These are phyloP conservation scores for Tupiocoris notatus DNA, from an alignment of 2,888 invertebrate species.

Conservation along the genomic window DNA sequence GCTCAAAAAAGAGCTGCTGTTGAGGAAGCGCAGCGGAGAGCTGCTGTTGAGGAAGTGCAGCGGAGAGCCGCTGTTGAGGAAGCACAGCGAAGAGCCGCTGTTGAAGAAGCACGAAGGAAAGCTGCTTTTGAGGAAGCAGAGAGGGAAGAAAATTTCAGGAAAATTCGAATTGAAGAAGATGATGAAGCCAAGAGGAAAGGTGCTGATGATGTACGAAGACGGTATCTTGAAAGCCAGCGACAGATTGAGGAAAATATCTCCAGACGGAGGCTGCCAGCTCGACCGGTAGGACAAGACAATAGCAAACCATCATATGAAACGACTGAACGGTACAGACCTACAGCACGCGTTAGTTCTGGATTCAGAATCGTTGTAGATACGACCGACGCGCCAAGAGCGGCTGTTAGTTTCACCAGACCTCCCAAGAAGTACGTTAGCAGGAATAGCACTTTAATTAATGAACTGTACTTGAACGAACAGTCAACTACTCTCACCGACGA, in stretches of 20 bases:
- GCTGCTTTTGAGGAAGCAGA: conserved; percentile 11
- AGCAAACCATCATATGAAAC: conserved; percentile 6
- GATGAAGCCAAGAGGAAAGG: conserved; percentile 24
- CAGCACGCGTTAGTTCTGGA: neutral
- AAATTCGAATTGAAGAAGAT: conserved; percentile 4
- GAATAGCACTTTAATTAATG: conserved; percentile 37
- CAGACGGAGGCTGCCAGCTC: conserved; percentile 4
- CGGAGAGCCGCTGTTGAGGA: conserved; percentile 21
- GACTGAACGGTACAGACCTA: conserved; percentile 3
- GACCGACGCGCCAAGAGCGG: conserved; percentile 8
- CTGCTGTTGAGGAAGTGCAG: conserved; percentile 10
- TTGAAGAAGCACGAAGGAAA: conserved; percentile 25
- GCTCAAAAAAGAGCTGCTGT: conserved; percentile 19
- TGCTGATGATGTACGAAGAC: conserved; percentile 17
- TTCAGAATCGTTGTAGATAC: conserved; percentile 33
- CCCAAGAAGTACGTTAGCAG: conserved; percentile 38
- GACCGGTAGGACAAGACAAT: neutral
- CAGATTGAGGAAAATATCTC: conserved; percentile 22
- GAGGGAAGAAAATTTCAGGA: conserved; percentile 12
- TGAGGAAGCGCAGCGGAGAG: conserved; percentile 24
- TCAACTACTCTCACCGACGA: conserved; percentile 10
- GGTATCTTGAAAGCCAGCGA: conserved; percentile 6
- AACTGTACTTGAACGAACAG: conserved; percentile 42
- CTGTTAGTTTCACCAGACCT: conserved; percentile 12
- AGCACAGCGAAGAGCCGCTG: conserved; percentile 2